Evolutionary conservation across 1,140 invertebrate species (phyloP).

Genomic region (Proctacanthus coquilletti): DNA sequence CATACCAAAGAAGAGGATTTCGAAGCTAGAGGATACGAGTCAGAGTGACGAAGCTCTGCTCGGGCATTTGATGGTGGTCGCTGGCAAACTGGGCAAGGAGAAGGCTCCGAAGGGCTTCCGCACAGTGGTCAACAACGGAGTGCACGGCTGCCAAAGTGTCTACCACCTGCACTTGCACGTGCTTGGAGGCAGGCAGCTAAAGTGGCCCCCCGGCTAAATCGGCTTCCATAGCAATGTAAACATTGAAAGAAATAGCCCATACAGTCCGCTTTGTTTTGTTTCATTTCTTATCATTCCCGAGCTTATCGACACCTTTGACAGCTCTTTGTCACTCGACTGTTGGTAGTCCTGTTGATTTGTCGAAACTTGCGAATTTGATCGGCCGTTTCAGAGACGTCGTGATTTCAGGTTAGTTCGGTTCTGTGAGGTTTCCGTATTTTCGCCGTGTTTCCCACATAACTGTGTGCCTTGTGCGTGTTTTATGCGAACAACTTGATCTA

Average conservation of each 20-base stretch:
- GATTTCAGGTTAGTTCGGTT: too few species aligned
- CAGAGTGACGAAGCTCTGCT: constrained; percentile 34
- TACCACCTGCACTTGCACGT: constrained; percentile 63
- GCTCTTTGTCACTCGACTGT: too few species aligned
- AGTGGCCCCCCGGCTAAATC: constrained; percentile 66
- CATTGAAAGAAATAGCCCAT: neutral
- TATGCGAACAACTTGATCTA: too few species aligned
- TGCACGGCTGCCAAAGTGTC: constrained; percentile 52
- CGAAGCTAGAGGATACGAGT: constrained; percentile 37
- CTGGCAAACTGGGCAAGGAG: constrained; percentile 37
- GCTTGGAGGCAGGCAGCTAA: constrained; percentile 63
- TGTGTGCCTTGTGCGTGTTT: too few species aligned
- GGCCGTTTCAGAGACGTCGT: too few species aligned
- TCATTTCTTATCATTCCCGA: too few species aligned
- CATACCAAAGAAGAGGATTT: constrained; percentile 57
- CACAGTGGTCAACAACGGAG: constrained; percentile 56
- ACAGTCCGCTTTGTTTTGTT: neutral
- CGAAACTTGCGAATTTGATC: too few species aligned
- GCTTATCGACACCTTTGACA: too few species aligned
- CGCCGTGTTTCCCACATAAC: too few species aligned
- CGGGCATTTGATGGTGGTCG: constrained; percentile 44
- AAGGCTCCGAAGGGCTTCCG: constrained; percentile 36
- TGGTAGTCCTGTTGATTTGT: too few species aligned
- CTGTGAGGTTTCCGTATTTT: too few species aligned
- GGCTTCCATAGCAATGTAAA: too few species aligned